Evolutionary conservation across 2,888 invertebrate species (phyloP), one percentile per base, ranked within the genome.

Genomic region (Tachina lurida): DNA sequence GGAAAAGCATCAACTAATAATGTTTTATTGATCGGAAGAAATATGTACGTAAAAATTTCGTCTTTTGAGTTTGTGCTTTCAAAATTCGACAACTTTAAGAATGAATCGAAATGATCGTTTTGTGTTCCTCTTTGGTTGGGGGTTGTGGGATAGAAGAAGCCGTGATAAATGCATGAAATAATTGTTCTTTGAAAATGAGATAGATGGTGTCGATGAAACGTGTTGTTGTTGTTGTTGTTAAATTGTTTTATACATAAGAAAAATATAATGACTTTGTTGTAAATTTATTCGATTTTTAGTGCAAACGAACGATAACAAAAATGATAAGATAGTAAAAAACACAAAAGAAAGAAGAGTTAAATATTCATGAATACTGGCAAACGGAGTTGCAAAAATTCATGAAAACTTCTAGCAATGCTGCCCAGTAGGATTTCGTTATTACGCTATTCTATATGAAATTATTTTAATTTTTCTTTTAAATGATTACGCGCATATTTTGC

Each of bases 261-360:
- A 52, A n/a, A 31, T 45, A 17, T 45, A 17, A 75, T 19, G 19
- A 68, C 22, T 41, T 43, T 49, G 10, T 56, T 56, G 1, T 49
- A 31, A 58, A 10, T 58, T 13, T 47, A 4, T 49, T 56, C 22
- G 49, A 39, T 65, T 76, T 60, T 39, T 73, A 67, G 76, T 86
- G 83, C 75, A 83, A 83, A 79, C 71, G 31, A 83, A 80, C 67
- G 52, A 67, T 65, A 67, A 47, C 49, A 60, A 70, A 54, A 41
- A 71, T 63, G 45, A 75, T 78, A 56, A 12, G 31, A 63, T 31
- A 75, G 45, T 56, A 54, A 39, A 68, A 56, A 70, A 71, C 7
- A 47, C 12, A 60, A 47, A n/a, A 56, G 52, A 65, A 45, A 47
- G 9, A 19, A 2, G 65, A 43, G 56, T 47, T 31, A 31, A 31